These are phyloP conservation scores for Anas platyrhynchos DNA, from an alignment of 2,113 vertebrate genomes.

Conservation along the genomic window DNA sequence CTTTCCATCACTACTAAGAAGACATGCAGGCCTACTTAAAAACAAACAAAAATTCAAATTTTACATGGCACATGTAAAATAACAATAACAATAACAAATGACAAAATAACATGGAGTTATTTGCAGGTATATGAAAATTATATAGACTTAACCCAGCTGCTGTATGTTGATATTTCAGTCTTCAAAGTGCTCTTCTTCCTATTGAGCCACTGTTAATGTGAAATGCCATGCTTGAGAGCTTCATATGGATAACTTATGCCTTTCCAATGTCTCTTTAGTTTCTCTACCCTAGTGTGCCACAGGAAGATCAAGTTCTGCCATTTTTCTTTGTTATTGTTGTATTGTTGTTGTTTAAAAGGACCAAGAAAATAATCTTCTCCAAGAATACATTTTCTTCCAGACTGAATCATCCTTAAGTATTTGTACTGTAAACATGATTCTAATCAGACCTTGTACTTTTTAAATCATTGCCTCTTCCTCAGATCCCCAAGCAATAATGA, in stretches of 20 bases:
- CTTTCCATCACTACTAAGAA: not conserved
- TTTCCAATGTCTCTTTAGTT: not conserved
- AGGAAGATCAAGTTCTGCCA: not conserved
- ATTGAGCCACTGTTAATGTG: not conserved
- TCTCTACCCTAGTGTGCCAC: not conserved
- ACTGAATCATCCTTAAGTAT: not conserved
- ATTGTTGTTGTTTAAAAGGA: not conserved
- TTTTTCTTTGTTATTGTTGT: not conserved
- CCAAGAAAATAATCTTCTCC: not conserved
- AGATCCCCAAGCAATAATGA: not conserved
- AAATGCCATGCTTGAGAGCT: not conserved
- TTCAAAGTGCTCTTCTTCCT: not conserved
- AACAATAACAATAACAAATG: too few relatives aligned
- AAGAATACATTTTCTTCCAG: not conserved
- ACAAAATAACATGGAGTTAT: not conserved
- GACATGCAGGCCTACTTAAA: not conserved
- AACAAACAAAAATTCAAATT: not conserved
- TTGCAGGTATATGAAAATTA: conserved; percentile 3
- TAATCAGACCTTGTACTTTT: not conserved
- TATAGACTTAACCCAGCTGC: not conserved
- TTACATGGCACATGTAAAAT: not conserved
- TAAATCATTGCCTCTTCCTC: not conserved
- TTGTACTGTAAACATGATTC: not conserved
- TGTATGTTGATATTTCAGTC: not conserved
- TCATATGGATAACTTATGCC: not conserved